These are phyloP conservation scores for Zoanthus solanderi DNA, from an alignment of 92 coral and sea anemone genomes.

Conservation along the genomic window DNA sequence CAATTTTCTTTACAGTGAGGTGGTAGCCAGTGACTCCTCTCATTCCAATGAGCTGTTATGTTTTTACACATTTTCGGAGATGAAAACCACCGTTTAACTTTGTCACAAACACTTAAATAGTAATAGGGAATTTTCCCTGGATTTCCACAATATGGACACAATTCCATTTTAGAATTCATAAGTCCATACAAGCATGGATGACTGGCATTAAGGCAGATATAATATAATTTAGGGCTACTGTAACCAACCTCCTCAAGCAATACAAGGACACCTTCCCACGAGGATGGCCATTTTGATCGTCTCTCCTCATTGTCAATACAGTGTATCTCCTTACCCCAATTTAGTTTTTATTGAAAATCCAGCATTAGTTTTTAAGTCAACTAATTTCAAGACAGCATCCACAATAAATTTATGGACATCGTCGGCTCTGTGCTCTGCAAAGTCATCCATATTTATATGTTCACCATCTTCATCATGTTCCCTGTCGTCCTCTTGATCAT, in stretches of 20 bases:
- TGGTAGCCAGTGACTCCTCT: conserved; percentile 69
- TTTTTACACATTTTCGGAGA: conserved; percentile 66
- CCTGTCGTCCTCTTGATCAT: conserved; percentile 21
- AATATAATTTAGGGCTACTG: conserved; percentile 52
- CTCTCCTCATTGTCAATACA: conserved; percentile 12
- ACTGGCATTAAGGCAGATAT: conserved; percentile 55
- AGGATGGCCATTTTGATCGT: conserved; percentile 48
- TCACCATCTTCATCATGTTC: background rate
- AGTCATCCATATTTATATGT: background rate
- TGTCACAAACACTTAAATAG: conserved; percentile 58
- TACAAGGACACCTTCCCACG: conserved; percentile 50
- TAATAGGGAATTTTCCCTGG: conserved; percentile 66
- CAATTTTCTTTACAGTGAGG: conserved; percentile 52
- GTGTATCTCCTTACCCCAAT: conserved; percentile 23
- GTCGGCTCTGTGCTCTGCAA: background rate
- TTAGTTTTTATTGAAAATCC: background rate
- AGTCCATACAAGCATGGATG: conserved; percentile 57
- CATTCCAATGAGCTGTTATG: conserved; percentile 69
- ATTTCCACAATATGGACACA: conserved; percentile 55
- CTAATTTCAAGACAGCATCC: background rate
- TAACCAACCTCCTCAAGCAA: conserved; percentile 45
- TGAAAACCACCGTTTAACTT: conserved; percentile 74
- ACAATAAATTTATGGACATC: background rate
- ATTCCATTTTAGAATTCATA: conserved; percentile 14
- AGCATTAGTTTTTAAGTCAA: background rate